Conservation (phyloP, 2,113 vertebrate genomes). For the Actenoides hombroni region DNA sequence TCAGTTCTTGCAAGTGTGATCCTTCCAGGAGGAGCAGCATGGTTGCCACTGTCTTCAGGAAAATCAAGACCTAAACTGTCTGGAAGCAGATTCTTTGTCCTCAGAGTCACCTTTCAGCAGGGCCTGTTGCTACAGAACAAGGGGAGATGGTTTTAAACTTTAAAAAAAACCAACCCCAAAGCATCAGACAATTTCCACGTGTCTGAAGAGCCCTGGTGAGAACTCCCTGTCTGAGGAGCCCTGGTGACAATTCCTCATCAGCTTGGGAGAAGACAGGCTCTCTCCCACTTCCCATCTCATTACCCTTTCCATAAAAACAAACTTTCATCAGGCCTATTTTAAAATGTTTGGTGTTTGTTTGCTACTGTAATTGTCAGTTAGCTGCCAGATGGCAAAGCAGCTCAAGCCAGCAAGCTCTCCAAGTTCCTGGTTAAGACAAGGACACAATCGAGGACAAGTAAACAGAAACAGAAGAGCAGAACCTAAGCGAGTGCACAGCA, state of each 20-base stretch:
- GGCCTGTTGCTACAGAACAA: background rate
- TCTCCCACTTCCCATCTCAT: background rate
- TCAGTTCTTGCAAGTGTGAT: background rate
- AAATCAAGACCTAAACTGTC: background rate
- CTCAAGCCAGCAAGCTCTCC: constrained; percentile 57
- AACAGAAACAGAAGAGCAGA: constrained; percentile 67
- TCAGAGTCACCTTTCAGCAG: background rate
- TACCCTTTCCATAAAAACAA: background rate
- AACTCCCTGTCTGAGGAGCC: background rate
- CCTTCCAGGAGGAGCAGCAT: background rate
- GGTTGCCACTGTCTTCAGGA: background rate
- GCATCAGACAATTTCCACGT: rapidly evolving
- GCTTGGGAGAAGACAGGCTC: constrained; percentile 5
- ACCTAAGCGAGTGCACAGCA: background rate
- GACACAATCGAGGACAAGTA: constrained; percentile 64
- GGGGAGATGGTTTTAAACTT: background rate
- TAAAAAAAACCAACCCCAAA: no score
- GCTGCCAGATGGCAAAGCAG: constrained; percentile 66
- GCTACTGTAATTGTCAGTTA: constrained; percentile 62
- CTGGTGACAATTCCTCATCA: constrained; percentile 24
- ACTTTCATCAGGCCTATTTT: constrained; percentile 53
- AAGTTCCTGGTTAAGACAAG: constrained; percentile 62
- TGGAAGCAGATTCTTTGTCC: background rate
- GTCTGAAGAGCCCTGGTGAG: background rate
- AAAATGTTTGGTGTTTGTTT: constrained; percentile 52